Base-by-base conservation (phyloP, 2,888 invertebrate genomes). In the Lobophora halterata region DNA sequence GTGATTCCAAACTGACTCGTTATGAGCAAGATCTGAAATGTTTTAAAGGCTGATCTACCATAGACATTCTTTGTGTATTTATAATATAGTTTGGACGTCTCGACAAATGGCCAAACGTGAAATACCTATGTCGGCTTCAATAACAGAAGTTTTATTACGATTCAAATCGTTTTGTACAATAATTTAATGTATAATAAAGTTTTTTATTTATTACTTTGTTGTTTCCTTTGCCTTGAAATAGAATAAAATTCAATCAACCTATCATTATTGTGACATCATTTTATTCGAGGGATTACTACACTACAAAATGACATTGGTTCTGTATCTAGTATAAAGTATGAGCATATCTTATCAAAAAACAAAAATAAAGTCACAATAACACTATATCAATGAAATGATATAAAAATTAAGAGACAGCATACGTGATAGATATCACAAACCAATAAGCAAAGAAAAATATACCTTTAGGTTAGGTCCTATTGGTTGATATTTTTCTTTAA, bases 121-220 rank as follows among this genome's bases (percentile, higher is more conserved):
- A 68, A 59, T 53, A 65, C n/a, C 61, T 59, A 61, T 65, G 71
- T 79, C 65, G 66, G 81, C 83, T 80, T 81, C 79, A 79, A 74
- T 81, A 81, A 83, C 81, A 65, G 83, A 85, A 79, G 83, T 76
- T 76, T 64, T 65, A 59, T 72, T 73, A 77, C 57, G 55, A 74
- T 75, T 69, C 60, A 65, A 71, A 67, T 73, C 79, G 74, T 79
- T 78, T 75, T 71, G 72, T 74, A 74, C 71, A 71, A 73, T 82
- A 79, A 82, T 82, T 79, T 79, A 85, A 82, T 83, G 82, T 83
- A 81, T 80, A 86, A 82, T 85, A 86, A 83, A 86, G 74, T 75
- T 75, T 79, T 81, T 79, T 85, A 85, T 85, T 83, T 85, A 85
- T 72, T 65, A 29, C 49, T 26, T 49, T 31, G 38, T 49, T 47